Conservation (phyloP, 2,113 vertebrate genomes). For the Lontra canadensis region DNA sequence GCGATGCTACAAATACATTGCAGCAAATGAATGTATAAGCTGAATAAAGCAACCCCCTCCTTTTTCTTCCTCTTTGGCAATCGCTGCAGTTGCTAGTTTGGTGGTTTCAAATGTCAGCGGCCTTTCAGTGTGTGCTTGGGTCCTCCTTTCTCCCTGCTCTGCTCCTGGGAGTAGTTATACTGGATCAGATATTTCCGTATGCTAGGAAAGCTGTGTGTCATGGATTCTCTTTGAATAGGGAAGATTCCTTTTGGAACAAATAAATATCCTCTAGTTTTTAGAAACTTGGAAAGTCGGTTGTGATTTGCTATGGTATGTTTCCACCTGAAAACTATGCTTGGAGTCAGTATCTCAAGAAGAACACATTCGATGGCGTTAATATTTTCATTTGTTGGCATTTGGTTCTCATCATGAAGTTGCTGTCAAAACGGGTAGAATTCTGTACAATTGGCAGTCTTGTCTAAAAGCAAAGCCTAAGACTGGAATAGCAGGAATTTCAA, state of each 20-base stretch:
- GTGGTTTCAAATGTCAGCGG: neutral
- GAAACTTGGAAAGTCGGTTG: neutral
- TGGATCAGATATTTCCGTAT: neutral
- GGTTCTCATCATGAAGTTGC: constrained; percentile 49
- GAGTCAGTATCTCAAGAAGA: constrained; percentile 2
- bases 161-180: neutral
- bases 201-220: constrained; percentile 8
- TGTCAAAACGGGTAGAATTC: constrained; percentile 44
- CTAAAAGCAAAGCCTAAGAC: constrained; percentile 54
- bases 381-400: constrained; percentile 52
- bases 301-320: neutral
- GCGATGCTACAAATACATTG: neutral
- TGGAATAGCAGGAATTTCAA: constrained; percentile 82
- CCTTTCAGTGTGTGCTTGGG: neutral
- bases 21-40: neutral
- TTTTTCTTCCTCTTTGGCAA: neutral
- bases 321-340: constrained; percentile 13
- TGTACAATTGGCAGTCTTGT: constrained; percentile 51
- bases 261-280: constrained; percentile 13
- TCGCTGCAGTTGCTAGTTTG: neutral
- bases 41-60: neutral
- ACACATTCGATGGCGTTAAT: constrained; percentile 3
- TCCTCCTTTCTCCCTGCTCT: neutral
- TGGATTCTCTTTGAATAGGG: constrained; percentile 19
- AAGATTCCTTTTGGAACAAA: constrained; percentile 18